phyloP scores from a whole-genome alignment of 2,797 vertebrate genomes.

The Chiropotes sagulatus region DNA sequence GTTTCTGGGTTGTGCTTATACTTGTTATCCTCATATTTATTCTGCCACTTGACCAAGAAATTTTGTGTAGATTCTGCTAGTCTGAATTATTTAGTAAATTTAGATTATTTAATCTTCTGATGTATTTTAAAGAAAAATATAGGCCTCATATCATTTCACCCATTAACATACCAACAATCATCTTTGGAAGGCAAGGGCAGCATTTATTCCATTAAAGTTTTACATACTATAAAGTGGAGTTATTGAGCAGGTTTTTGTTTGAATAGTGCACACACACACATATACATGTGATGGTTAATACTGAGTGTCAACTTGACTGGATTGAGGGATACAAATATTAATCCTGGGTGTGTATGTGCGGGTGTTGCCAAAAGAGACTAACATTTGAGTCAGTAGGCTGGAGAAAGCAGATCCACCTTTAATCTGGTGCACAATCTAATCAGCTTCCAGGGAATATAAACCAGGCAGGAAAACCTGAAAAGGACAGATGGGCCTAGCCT shows the following conservation, averaged over 20 bases:
- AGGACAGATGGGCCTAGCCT: not conserved
- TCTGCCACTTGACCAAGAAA: not conserved
- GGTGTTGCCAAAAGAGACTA: not conserved
- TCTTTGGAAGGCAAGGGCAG: not conserved
- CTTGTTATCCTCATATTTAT: not conserved
- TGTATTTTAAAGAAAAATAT: not conserved
- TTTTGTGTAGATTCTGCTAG: not conserved
- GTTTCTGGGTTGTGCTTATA: not conserved
- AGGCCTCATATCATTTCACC: not conserved
- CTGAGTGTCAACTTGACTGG: not conserved
- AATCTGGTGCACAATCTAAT: not conserved
- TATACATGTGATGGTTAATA: not conserved
- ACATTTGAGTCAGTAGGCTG: not conserved
- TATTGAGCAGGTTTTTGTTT: not conserved
- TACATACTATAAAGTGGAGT: not conserved
- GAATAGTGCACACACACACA: not conserved
- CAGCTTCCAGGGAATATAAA: not conserved
- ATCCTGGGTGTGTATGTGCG: not conserved
- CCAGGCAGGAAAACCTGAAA: not conserved
- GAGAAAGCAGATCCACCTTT: not conserved
- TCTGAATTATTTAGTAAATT: not conserved
- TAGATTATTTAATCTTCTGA: not conserved
- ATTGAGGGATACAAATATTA: not conserved
- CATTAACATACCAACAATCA: not conserved
- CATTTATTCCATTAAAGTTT: not conserved